Evolutionary conservation across 2,113 vertebrate species (phyloP), one percentile per base, ranked within the genome.

Genomic region (Strix aluco): DNA sequence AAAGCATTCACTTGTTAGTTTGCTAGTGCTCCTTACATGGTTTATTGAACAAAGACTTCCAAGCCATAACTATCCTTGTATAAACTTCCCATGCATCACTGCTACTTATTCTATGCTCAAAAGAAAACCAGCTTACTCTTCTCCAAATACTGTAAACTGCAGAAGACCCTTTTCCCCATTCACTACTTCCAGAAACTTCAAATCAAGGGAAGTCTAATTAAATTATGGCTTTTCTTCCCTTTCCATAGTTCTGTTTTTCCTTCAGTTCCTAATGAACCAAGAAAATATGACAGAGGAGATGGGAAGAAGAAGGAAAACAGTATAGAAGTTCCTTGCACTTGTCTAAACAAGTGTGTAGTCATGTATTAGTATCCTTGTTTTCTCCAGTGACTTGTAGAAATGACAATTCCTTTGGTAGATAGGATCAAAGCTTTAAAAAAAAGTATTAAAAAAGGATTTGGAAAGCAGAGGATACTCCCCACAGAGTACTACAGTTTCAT

Each of bases 381-480:
- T 63, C 65, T 77, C 71, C 14, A 36, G 63, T 52, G 63, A 94
- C 38, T 54, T 58, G 11, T 5, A 84, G n/a, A 90, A 88, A 86
- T 42, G 7, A 22, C 65, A 82, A 78, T 78, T 88, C 42, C 46
- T 65, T 77, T 80, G n/a, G 62, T 9, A 92, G 26, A 85, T 4
- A 81, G 14, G 32, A 88, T 29, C 32, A 70, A 96, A 89, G 59
- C 32, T 74, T 83, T 52, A 5, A 19, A 74, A 55, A 55, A 54
- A 57, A 40, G 12, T 21, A 96, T 92, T 94, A 88, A 85, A 95
- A 65, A 5, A 89, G 46, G 62, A 93, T 86, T 81, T 93, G 26
- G 52, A 92, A 84, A 72, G 40, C n/a, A 95, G 54, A 86, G 13
- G 8, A 40, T 79, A 81, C 72, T 91, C 19, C 44, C 40, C 6